Base-by-base conservation (phyloP, 2,113 vertebrate genomes). In the Melanostigma gelatinosum region DNA sequence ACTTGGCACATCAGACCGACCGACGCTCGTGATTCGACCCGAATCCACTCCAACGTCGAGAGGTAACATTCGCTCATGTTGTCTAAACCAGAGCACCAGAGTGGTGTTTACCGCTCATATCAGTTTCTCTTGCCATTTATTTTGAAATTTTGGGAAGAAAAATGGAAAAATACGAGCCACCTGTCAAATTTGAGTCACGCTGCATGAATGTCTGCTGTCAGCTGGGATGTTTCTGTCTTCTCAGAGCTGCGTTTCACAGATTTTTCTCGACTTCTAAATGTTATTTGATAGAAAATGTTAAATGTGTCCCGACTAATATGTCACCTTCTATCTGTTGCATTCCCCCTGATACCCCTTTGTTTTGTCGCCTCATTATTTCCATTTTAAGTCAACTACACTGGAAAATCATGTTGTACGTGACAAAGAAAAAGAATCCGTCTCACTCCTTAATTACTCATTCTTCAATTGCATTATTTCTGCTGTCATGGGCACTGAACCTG, bases 1-100 rank as follows among this genome's bases (percentile, higher is more conserved):
- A 6, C 60, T 79, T 61, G 44, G 50, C 70, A 76, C 34, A 70
- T 84, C 8, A 66, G 57, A 85, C 42, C 4, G 32, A 89, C 58
- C 1, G 83, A 79, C 29, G 64, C 52, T 74, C 48, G 24, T n/a
- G 55, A 65, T 75, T 84, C 34, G 3, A 71, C 46, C 9, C 9
- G 83, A 77, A 88, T 84, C 58, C 57, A 82, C 75, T 83, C 57
- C 64, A 78, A 88, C 79, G 55, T 84, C 12, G 84, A 42, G 16
- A 60, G 34, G 27, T 48, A 24, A 58, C 71, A 74, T 73, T 54
- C 34, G n/a, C 64, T 70, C 29, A 66, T 66, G 55, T 82, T 50
- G 63, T 9, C n/a, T 48, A 57, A 83, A 62, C 61, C 8, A 3
- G 71, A 72, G 50, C 29, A 68, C 69, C 69, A 38, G 52, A 83